Conservation (phyloP, 1,140 invertebrate genomes). For the Ladona fulva region DNA sequence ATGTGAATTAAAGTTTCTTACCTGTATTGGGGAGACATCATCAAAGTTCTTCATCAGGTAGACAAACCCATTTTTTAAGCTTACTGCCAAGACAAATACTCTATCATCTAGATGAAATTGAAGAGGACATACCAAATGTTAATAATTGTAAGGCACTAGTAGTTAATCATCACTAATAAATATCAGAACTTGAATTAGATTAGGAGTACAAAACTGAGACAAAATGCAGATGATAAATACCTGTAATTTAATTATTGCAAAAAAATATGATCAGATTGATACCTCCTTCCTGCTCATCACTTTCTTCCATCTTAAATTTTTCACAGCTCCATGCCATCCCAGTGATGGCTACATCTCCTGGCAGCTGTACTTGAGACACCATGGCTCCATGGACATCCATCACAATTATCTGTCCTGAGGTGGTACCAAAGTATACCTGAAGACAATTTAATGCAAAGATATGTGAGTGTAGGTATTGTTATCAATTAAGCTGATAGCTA, state of each 20-base stretch:
- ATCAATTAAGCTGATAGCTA: too few relatives aligned
- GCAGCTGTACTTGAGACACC: conserved; percentile 81
- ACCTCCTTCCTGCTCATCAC: conserved; percentile 39
- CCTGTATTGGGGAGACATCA: conserved; percentile 75
- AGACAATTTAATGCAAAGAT: conserved; percentile 15
- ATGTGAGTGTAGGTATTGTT: too few relatives aligned
- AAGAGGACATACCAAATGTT: too few relatives aligned
- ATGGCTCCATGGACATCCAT: conserved; percentile 94
- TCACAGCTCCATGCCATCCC: conserved; percentile 94
- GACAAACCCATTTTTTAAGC: conserved; percentile 79
- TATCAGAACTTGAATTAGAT: too few relatives aligned
- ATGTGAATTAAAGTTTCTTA: neutral
- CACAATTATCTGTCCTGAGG: conserved; percentile 84
- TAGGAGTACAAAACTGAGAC: too few relatives aligned
- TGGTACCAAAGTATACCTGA: conserved; percentile 89
- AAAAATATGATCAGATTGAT: neutral
- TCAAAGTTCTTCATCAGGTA: conserved; percentile 84
- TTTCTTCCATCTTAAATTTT: conserved; percentile 97
- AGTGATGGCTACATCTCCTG: conserved; percentile 64
- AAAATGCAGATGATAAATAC: too few relatives aligned
- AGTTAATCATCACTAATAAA: too few relatives aligned
- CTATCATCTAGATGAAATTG: conserved; percentile 39
- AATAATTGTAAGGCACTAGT: too few relatives aligned
- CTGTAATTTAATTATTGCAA: neutral
- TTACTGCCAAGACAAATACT: conserved; percentile 74